Evolutionary conservation across 2,797 vertebrate genomes (phyloP).

Genomic region (Cirrhinus mrigala): DNA sequence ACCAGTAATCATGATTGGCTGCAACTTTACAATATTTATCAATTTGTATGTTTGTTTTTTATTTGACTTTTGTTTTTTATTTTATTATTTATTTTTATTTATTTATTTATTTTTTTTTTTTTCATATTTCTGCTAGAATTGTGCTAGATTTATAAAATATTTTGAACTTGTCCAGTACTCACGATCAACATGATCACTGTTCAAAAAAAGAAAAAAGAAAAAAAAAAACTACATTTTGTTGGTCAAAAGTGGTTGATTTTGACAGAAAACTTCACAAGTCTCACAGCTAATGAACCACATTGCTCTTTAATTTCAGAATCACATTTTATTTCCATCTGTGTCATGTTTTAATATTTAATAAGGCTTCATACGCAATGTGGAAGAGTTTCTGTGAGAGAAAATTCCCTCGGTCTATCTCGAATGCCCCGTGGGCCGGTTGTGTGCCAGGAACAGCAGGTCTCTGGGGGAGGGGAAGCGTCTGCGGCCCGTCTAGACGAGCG

Average conservation of each 20-base stretch:
- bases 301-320: not conserved
- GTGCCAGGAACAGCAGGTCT: constrained; percentile 43
- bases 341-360: not conserved
- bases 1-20: too few relatives aligned
- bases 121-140: too few relatives aligned
- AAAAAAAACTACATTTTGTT: too few relatives aligned
- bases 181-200: not conserved
- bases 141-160: too few relatives aligned
- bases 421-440: not conserved
- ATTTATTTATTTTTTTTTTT: too few relatives aligned
- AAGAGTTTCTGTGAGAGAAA: constrained; percentile 15
- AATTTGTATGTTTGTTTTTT: too few relatives aligned
- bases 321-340: not conserved
- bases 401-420: constrained; percentile 20
- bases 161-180: not conserved
- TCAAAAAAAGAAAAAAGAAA: not conserved
- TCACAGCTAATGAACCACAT: not conserved
- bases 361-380: not conserved
- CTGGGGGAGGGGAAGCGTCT: constrained; percentile 43
- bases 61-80: too few relatives aligned
- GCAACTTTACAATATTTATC: too few relatives aligned
- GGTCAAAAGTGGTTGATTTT: not conserved
- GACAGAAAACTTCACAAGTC: not conserved
- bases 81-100: too few relatives aligned
- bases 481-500: constrained; percentile 66